phyloP scores from a whole-genome alignment of 1,140 invertebrate species.

The Sycobia sp. region DNA sequence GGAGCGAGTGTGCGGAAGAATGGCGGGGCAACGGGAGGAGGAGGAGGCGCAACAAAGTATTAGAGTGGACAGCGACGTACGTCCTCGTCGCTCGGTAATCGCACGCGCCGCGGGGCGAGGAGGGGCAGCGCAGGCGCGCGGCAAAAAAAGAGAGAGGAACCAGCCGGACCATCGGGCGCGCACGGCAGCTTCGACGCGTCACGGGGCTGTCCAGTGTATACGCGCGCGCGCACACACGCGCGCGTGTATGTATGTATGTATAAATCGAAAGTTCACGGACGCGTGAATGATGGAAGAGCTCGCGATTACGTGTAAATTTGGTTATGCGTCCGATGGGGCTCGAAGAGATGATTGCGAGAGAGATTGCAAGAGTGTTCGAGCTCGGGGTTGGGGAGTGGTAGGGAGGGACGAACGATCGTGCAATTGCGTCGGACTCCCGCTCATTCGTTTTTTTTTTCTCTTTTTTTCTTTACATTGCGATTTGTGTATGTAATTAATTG shows the following conservation, averaged over 20 bases:
- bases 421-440: conserved; percentile 28
- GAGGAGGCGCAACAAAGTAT: background rate
- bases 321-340: conserved; percentile 39
- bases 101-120: background rate
- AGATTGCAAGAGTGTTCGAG: background rate
- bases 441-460: conserved; percentile 17
- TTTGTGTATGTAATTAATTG: conserved; percentile 29
- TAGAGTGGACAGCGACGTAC: background rate
- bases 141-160: background rate
- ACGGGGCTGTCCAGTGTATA: too few relatives aligned
- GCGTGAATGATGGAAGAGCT: conserved; percentile 54
- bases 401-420: background rate
- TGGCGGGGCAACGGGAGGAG: background rate
- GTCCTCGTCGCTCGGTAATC: background rate
- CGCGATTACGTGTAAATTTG: conserved; percentile 48
- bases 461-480: too few relatives aligned
- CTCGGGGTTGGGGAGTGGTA: background rate
- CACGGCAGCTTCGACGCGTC: too few relatives aligned
- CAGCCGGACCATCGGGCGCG: too few relatives aligned
- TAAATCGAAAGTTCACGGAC: conserved; percentile 38
- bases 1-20: background rate
- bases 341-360: conserved; percentile 17
- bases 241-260: too few relatives aligned
- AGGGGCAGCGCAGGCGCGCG: background rate
- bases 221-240: too few relatives aligned